Base-by-base conservation (phyloP, 2,797 vertebrate species). In the Coregonus sp. region DNA sequence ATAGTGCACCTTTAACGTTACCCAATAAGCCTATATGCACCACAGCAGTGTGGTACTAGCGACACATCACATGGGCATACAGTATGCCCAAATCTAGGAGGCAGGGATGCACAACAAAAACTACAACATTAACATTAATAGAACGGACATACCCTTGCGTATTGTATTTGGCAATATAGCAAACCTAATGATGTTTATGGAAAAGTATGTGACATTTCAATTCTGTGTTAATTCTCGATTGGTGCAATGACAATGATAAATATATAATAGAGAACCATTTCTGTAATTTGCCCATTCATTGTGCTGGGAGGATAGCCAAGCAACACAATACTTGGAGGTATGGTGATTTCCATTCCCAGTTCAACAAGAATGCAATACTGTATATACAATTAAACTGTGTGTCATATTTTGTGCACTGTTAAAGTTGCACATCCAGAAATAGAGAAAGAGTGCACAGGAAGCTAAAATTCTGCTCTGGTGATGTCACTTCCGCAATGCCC, bases 401-500 rank as follows among this genome's bases (percentile, higher is more conserved):
- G 56, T 59, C 56, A 59, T 59, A 18, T 25, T 65, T 31, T 33
- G 20, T 33, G 11, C 65, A 67, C 65, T 15, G 31, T 31, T 15
- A 14, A 67, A 59, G 56, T 20, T 59, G 25, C 14, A 67, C 65
- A 31, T 33, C 25, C 56, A 2, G 40, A 18, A 63, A 70, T 50
- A 68, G 74, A 71, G 71, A 76, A 68, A 59, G 37, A 77, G 76
- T 67, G 65, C 65, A 31, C 65, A 76, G 80, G 82, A 81, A 81
- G 79, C 78, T 76, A 81, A 77, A 81, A 83, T 81, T 78, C 73
- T 78, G 79, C 78, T 70, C 76, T 72, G 81, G 82, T 81, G 85
- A 86, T 84, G 85, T 86, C 85, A 86, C 83, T 86, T 86, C 85
- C 83, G 83, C 82, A 76, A 83, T 70, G 76, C 81, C 81, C 81